phyloP scores from a whole-genome alignment of 2,888 invertebrate genomes.

The Andricus quercusramuli region DNA sequence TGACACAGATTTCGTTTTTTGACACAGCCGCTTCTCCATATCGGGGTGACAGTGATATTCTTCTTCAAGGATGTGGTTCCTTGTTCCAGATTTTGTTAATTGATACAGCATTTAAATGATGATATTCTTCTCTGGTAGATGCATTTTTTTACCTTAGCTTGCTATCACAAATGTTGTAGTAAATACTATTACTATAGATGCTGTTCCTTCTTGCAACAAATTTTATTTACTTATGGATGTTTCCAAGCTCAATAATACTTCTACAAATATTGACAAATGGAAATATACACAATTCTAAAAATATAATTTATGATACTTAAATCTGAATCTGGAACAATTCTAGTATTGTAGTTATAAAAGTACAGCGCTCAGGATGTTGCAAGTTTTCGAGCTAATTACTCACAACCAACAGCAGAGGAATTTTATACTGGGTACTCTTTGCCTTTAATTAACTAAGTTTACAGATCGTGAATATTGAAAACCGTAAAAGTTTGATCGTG shows the following conservation, averaged over 20 bases:
- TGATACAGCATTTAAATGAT: background rate
- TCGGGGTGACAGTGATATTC: too few relatives aligned
- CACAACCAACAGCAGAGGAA: constrained; percentile 25
- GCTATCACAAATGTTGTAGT: too few relatives aligned
- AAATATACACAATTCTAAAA: background rate
- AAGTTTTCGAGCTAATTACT: constrained; percentile 29
- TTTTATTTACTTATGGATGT: too few relatives aligned
- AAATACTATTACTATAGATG: background rate
- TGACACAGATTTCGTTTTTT: too few relatives aligned
- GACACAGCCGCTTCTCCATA: too few relatives aligned
- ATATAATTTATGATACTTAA: background rate
- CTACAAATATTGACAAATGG: too few relatives aligned
- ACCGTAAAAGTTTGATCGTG: constrained; percentile 38
- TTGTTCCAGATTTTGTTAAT: background rate
- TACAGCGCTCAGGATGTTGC: constrained; percentile 22
- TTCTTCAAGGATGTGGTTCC: background rate
- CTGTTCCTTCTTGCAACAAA: background rate
- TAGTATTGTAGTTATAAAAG: constrained; percentile 27
- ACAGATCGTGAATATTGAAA: constrained; percentile 40
- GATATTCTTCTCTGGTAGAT: too few relatives aligned
- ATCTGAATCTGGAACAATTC: background rate
- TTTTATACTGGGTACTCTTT: constrained; percentile 37
- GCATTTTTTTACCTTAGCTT: too few relatives aligned
- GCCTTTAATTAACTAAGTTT: constrained; percentile 40
- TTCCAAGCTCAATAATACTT: too few relatives aligned